Evolutionary conservation across 2,888 invertebrate species (phyloP), one percentile per base, ranked within the genome.

Genomic region (Sesia apiformis): DNA sequence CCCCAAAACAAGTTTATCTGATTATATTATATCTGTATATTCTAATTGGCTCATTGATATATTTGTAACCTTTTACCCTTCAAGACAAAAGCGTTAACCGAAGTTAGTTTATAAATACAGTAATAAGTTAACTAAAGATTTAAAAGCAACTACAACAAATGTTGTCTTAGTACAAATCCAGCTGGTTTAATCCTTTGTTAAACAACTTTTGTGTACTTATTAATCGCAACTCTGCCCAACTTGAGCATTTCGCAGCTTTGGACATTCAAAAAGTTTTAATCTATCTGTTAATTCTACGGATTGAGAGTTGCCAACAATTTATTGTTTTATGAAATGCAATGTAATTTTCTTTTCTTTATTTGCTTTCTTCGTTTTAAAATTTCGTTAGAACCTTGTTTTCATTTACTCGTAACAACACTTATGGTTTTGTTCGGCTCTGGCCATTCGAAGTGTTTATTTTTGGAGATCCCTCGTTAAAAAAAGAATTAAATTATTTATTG

Each of bases 191-290:
- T 55, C 55, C 55, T 60, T 58, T 55, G 56, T 53, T 52, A 49
- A 57, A 55, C 56, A 59, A 56, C 53, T 55, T 57, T 57, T 56
- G 52, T 56, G 56, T 61, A 56, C 57, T 60, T 61, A 63, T 61
- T 60, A 64, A 63, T 58, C 57, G 58, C 53, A 62, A 62, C 57
- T 67, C 64, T 60, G 55, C 59, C 53, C 58, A 52, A 46, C 62
- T 64, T 59, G 58, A 58, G 62, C 60, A 61, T 61, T 64, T 64
- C 58, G 58, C 63, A 58, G 66, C 66, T 67, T 63, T 59, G 63
- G 63, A 60, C 63, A 63, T 66, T 71, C 62, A 62, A 57, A 59
- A 64, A 71, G 67, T 70, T 69, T 72, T 69, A 70, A 72, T 72
- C 69, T 65, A 61, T 64, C 58, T 61, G 64, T 68, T 72, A 70